Evolutionary conservation across 2,888 invertebrate genomes (phyloP), one percentile per base, ranked within the genome.

Genomic region (Erebia ligea): DNA sequence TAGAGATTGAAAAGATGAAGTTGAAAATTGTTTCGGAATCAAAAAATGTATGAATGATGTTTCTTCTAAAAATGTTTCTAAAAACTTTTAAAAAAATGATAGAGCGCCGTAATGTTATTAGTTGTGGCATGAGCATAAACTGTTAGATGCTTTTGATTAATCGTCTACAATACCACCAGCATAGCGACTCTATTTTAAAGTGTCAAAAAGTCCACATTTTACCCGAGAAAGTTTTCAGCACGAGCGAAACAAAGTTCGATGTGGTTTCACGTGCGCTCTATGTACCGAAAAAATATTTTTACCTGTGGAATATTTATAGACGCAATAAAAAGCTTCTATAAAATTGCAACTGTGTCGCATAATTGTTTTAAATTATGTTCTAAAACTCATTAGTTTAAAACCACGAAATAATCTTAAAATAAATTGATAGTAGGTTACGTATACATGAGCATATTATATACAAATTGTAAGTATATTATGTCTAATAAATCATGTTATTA

Each of bases 171-270:
- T 17, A 25, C 57, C 66, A 57, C 66, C 40, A 57, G 52, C 66
- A 57, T 9, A 9, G 61, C 13, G 57, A 57, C 57, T 66, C 57
- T 57, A 66, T 66, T 57, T 66, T 45, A 66, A 66, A 58, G 56
- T 66, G 66, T 66, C 66, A 58, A 66, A 66, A 66, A 66, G 57
- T 58, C 66, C 57, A 66, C 66, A 66, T 66, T 66, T 66, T 66
- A 66, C 57, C 21, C 21, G 66, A 66, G 57, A 66, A 66, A 66
- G 25, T 57, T 66, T 57, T 66, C 66, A 66, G 66, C n/a, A 17
- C 57, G 48, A 66, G 21, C 57, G 66, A 66, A 45, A 61, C 45
- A 45, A 19, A 19, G 61, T 45, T 61, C 17, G 19, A 57, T 48
- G n/a, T 21, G 17, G 21, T 63, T 57, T n/a, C 42, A 66, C 48